These are phyloP conservation scores for Gobio gobio DNA, from an alignment of 2,113 vertebrate genomes.

Conservation along the genomic window DNA sequence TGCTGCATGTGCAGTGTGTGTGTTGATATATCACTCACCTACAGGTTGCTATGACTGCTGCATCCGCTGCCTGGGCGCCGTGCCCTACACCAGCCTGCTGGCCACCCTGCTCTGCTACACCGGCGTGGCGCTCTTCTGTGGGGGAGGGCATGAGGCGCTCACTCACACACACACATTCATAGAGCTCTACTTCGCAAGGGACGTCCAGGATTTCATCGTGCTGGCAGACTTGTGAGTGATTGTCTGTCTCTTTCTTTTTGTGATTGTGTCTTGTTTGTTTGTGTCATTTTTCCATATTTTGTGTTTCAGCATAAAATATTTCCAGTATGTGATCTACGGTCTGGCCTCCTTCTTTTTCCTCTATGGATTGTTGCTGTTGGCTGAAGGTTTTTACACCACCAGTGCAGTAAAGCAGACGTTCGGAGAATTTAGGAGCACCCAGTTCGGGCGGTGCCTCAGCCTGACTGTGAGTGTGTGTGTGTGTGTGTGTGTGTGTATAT, in stretches of 20 bases:
- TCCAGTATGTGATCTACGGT: conserved; percentile 98
- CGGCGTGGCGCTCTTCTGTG: conserved; percentile 94
- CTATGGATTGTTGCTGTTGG: conserved; percentile 92
- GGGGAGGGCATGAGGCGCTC: conserved; percentile 94
- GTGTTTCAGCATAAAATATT: conserved; percentile 87
- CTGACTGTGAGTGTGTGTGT: conserved; percentile 84
- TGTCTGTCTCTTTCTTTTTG: background rate
- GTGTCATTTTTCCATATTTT: background rate
- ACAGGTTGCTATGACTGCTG: conserved; percentile 97
- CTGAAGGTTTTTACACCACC: conserved; percentile 98
- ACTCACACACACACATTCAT: conserved; percentile 90
- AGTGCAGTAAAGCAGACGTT: conserved; percentile 96
- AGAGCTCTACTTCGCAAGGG: conserved; percentile 94
- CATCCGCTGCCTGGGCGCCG: conserved; percentile 92
- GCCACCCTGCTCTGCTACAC: conserved; percentile 95
- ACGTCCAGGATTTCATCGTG: conserved; percentile 88
- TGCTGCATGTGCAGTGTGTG: conserved; percentile 78
- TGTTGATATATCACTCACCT: conserved; percentile 80
- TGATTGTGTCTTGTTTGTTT: background rate
- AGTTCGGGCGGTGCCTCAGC: conserved; percentile 91
- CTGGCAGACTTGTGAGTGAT: conserved; percentile 91
- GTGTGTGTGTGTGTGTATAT: background rate
- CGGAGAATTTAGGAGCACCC: conserved; percentile 95
- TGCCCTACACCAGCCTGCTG: conserved; percentile 93
- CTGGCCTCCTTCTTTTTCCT: conserved; percentile 98